These are phyloP conservation scores for Mamestra configurata DNA, from an alignment of 1,140 invertebrate genomes.

Conservation along the genomic window DNA sequence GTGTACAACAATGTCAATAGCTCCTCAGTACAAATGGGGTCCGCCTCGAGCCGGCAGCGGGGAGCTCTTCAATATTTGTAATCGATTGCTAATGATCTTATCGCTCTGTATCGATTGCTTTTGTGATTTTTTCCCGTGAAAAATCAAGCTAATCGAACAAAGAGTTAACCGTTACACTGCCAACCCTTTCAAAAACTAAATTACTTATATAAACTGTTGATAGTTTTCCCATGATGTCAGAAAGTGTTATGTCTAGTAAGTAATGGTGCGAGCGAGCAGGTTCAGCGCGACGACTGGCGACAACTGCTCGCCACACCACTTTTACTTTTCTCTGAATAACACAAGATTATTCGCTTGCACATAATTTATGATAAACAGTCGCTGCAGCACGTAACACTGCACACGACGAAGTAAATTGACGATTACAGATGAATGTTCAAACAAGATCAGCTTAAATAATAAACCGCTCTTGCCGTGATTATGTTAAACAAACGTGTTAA, in stretches of 20 bases:
- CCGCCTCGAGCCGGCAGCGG: conserved; percentile 62
- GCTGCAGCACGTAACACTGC: conserved; percentile 24
- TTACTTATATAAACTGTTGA: conserved; percentile 2
- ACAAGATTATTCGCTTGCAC: conserved; percentile 38
- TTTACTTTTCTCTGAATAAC: conserved; percentile 81
- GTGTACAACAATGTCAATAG: conserved; percentile 65
- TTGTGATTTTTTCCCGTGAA: conserved; percentile 62
- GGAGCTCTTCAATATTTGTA: conserved; percentile 67
- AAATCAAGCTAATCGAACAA: conserved; percentile 65
- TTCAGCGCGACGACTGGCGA: conserved; percentile 65
- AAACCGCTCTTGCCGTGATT: background rate
- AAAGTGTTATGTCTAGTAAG: conserved; percentile 52
- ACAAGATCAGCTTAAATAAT: background rate
- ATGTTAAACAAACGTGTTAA: conserved; percentile 53
- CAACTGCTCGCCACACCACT: conserved; percentile 77
- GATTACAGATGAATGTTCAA: background rate
- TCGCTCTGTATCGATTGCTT: conserved; percentile 74
- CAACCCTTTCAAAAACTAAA: conserved; percentile 24
- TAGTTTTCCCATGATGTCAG: conserved; percentile 52
- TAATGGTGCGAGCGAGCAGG: conserved; percentile 51
- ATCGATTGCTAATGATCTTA: conserved; percentile 83
- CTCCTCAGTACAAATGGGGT: conserved; percentile 65
- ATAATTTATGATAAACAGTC: conserved; percentile 36
- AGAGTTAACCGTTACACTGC: conserved; percentile 73
- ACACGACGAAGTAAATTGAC: background rate